Base-by-base conservation (phyloP, 2,888 invertebrate genomes). In the Onchidella celtica region DNA sequence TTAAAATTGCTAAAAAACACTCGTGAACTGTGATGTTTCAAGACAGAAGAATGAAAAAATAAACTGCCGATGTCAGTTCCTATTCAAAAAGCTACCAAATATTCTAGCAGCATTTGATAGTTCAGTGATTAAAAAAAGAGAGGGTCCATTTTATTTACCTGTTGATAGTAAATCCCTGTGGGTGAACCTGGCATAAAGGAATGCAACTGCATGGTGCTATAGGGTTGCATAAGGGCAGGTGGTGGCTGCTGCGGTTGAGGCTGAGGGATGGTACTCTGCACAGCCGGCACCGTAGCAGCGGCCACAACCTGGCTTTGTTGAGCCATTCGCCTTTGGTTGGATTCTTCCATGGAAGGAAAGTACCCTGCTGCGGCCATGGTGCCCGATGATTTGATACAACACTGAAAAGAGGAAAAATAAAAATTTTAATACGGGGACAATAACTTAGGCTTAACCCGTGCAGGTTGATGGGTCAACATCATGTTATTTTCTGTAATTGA, bases 331-430 rank as follows among this genome's bases (percentile, higher is more conserved):
- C 76, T 69, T 36, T 81, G 81, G 27, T 81, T 76, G 24, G 66
- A 57, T 40, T 81, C 81, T 38, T 80, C 80, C 21, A 61, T 40
- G 14, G 76, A 70, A 17, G 81, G 81, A 34, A 76, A 81, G 70
- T 76, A 81, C 9, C 81, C 81, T 17, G 81, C 66, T 0, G 76
- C 81, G 24, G 70, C 81, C 2, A 70, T 55, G 2, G 81, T 81
- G 17, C 81, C 81, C 4, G 81, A 81, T 24, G 81, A 81, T 76
- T 81, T 81, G 34, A 81, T 81, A 47, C 81, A 81, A 32, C 81
- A 81, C 81, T 81, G 81, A 17, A 47, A 75, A 40, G 17, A 72
- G 21, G 47, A 65, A 65, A 9, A 47, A n/a, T n/a, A n/a, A n/a
- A n/a, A n/a, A n/a, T n/a, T n/a, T n/a, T n/a, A n/a, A n/a, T n/a